Base-by-base conservation (phyloP, 2,113 vertebrate species). In the Mormoops blainvillei region DNA sequence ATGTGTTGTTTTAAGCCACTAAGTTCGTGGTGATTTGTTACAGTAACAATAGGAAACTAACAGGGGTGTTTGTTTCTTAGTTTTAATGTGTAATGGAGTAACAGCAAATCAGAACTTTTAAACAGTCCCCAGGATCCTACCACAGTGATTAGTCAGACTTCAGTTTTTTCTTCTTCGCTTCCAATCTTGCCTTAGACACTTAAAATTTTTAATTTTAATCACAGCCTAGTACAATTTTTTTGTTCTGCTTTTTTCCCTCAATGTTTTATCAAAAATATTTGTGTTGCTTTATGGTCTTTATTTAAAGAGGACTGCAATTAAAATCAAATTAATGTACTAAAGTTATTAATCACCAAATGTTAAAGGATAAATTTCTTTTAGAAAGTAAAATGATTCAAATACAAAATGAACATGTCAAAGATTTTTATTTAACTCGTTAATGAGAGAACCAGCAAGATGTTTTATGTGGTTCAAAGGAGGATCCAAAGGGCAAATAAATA, bases 341-440 rank as follows among this genome's bases (percentile, higher is more conserved):
- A 56, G 48, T 45, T 73, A 54, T 36, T 70, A 83, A 58, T 81
- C 73, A 65, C 26, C 22, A 71, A 74, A 48, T 73, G 54, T 63
- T 94, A 80, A 88, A 92, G 54, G 26, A 26, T 54, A 87, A 31
- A 14, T 20, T 18, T 52, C 63, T 68, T 74, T 88, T 52, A 73
- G 50, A 70, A 96, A 73, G 52, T 73, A 73, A 71, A 84, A 50
- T 88, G 54, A 91, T 61, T 94, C 71, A 92, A 31, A 77, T 84
- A 71, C 31, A 63, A 36, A 92, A 50, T 48, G 45, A 92, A 48
- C 77, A 80, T 18, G 15, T 81, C 78, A 74, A 92, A 70, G 52
- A 50, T 81, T 36, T 50, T 81, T 58, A 50, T 76, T 91, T 85
- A 68, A 43, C 19, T 73, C 5, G 5, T 74, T 86, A 84, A 88